These are phyloP conservation scores for Hemicentrotus pulcherrimus DNA, from an alignment of 35 echinoderm and acorn worm species.

Conservation along the genomic window DNA sequence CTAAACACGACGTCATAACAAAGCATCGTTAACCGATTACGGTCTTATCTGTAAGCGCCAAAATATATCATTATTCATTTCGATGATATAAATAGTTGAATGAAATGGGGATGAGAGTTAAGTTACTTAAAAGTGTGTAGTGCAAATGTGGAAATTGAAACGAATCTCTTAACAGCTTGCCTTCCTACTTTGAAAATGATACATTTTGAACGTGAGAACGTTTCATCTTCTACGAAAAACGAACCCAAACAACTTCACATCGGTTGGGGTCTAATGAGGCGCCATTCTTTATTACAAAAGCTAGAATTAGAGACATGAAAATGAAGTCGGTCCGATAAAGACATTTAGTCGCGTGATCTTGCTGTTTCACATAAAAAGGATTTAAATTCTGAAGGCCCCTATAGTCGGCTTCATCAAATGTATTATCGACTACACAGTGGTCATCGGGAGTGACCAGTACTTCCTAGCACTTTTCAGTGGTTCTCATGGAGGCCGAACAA, in stretches of 20 bases:
- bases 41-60: background rate
- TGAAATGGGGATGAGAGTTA: background rate
- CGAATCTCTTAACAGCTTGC: background rate
- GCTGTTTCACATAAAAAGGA: background rate
- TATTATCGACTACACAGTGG: background rate
- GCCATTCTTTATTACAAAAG: background rate
- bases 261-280: background rate
- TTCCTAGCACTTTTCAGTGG: background rate
- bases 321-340: background rate
- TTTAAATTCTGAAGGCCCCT: background rate
- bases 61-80: background rate
- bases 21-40: background rate
- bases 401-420: background rate
- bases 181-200: background rate
- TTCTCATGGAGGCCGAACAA: background rate
- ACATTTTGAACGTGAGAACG: background rate
- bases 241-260: background rate
- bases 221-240: background rate
- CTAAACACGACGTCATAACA: background rate
- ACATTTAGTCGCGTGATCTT: background rate
- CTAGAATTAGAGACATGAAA: constrained; percentile 38
- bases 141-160: background rate
- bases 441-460: background rate
- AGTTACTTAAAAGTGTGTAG: background rate
- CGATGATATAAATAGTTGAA: background rate